These are phyloP conservation scores for Parasteatoda lunata DNA, from an alignment of 2,888 invertebrate genomes.

Conservation along the genomic window DNA sequence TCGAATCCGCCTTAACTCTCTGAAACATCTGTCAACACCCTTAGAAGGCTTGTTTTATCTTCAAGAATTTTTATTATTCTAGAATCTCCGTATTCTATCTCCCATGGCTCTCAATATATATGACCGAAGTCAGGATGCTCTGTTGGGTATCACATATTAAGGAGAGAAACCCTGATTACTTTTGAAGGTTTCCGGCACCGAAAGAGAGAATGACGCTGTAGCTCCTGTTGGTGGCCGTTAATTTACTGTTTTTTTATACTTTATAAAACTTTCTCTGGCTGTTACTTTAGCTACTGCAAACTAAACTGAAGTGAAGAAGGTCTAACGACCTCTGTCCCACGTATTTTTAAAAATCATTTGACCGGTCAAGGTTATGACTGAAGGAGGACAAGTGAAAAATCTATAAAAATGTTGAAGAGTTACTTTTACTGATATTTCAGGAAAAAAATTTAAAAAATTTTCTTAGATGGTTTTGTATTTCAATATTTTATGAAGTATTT, in stretches of 20 bases:
- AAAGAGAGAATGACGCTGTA: slow-evolving; percentile 12
- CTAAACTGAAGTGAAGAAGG: slow-evolving; percentile 32
- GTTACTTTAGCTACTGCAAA: slow-evolving; percentile 24
- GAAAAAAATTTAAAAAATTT: too few species aligned
- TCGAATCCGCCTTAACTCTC: slow-evolving; percentile 30
- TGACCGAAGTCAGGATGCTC: not conserved
- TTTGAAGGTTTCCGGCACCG: slow-evolving; percentile 24
- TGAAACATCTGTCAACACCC: slow-evolving; percentile 51
- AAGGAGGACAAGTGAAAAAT: slow-evolving; percentile 2
- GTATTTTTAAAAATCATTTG: slow-evolving; percentile 30
- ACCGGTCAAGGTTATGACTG: slow-evolving; percentile 54
- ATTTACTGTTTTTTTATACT: slow-evolving; percentile 2
- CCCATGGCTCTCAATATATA: slow-evolving; percentile 15
- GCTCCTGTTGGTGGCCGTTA: slow-evolving; percentile 11
- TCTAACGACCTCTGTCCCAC: slow-evolving; percentile 55
- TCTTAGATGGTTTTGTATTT: too few species aligned
- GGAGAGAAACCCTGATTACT: slow-evolving; percentile 20
- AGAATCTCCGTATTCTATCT: not conserved
- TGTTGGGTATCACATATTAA: slow-evolving; percentile 9
- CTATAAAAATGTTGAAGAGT: not conserved
- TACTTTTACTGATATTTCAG: too few species aligned
- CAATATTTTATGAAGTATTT: too few species aligned
- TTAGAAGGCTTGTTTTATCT: slow-evolving; percentile 15
- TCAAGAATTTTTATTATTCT: slow-evolving; percentile 4
- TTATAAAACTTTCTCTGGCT: slow-evolving; percentile 12